These are phyloP conservation scores for Periplaneta americana DNA, from an alignment of 1,140 invertebrate species.

Conservation along the genomic window DNA sequence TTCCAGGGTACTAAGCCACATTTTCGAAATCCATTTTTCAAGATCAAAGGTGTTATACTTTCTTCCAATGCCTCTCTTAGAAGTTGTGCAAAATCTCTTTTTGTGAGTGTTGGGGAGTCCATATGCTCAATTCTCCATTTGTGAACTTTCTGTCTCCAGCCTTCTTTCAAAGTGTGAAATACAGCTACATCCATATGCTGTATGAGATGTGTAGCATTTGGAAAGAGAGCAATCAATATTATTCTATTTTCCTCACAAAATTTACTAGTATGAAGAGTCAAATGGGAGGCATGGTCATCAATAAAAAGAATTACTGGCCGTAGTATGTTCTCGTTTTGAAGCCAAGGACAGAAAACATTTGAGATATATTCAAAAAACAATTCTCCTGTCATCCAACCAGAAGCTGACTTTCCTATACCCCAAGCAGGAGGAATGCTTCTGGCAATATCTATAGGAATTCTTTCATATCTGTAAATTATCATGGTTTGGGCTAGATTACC, in stretches of 20 bases:
- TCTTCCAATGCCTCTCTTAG: background rate
- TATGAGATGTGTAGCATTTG: constrained; percentile 27
- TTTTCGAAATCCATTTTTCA: background rate
- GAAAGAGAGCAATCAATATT: constrained; percentile 26
- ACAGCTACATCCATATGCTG: constrained; percentile 28
- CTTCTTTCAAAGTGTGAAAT: constrained; percentile 20
- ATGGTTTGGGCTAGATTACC: constrained; percentile 30
- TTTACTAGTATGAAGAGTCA: constrained; percentile 31
- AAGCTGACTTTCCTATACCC: constrained; percentile 32
- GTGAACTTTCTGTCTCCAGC: constrained; percentile 19
- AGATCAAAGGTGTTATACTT: background rate
- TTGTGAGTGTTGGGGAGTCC: background rate
- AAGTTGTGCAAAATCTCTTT: background rate
- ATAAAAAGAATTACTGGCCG: constrained; percentile 35
- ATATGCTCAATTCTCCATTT: background rate
- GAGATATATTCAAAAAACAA: constrained; percentile 37
- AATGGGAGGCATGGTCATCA: constrained; percentile 36
- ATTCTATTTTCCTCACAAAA: constrained; percentile 35
- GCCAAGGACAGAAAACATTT: constrained; percentile 36
- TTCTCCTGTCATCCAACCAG: constrained; percentile 37
- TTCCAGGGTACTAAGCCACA: background rate
- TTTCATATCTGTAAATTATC: constrained; percentile 31
- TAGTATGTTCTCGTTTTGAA: constrained; percentile 30
- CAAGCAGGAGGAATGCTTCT: constrained; percentile 29
- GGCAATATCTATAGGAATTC: constrained; percentile 28